Evolutionary conservation across 1,140 invertebrate genomes (phyloP), one percentile per base, ranked within the genome.

Genomic region (Goniozus legneri): DNA sequence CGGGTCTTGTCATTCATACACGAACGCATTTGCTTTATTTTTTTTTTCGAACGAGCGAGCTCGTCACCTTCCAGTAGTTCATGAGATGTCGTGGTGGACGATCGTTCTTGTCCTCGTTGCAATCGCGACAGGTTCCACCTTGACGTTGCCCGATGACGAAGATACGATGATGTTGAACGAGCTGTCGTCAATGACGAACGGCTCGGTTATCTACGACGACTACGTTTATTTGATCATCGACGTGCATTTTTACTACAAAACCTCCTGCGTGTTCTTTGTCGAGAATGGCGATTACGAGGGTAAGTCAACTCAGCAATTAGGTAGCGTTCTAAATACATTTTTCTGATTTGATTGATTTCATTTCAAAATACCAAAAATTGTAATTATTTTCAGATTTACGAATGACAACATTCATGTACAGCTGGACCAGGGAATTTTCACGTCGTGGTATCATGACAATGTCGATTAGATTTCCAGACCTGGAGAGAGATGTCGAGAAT

Each of bases 351-450:
- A 27, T 27, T 4, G 24, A 27, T 27, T 27, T 27, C 10, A 27
- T 27, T 27, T 27, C 10, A 6, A 27, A 6, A 10, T 10, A 27
- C 4, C 4, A 27, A 27, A 10, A 27, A 27, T 27, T 6, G n/a
- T n/a, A 27, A 6, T 10, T 27, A 10, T 27, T 6, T 46, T 30
- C 34, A 62, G 60, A 47, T 27, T 24, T 52, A 10, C 14, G 50
- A 16, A 15, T 15, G 15, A 27, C 45, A 3, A 40, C 44, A 0
- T 12, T 47, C 14, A 31, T 35, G 14, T 41, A 47, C 15, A 6
- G n/a, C 19, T 51, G 56, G 32, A n/a, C 36, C 0, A 49, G 46
- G 10, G 18, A 46, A 3, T 49, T 66, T 13, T 65, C 64, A 2
- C 33, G 14, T 0, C 30, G 18, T 1, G 21, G 22, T 6, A 43